These are phyloP conservation scores for Halictus rubicundus DNA, from an alignment of 1,140 invertebrate genomes.

Conservation along the genomic window DNA sequence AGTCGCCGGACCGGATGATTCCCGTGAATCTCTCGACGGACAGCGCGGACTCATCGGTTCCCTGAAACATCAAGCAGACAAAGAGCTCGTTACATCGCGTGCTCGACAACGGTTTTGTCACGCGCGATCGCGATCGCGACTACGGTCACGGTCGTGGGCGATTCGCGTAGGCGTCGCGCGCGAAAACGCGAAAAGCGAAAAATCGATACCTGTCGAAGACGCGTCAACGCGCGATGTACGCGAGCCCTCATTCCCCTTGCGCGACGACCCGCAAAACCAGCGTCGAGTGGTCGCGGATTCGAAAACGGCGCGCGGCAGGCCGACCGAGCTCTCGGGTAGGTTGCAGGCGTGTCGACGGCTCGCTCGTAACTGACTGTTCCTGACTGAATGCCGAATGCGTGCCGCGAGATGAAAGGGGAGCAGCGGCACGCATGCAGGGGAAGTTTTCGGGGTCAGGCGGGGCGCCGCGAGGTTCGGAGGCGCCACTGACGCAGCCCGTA, in stretches of 20 bases:
- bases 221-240: conserved; percentile 23
- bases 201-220: conserved; percentile 54
- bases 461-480: conserved; percentile 54
- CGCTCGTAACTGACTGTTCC: conserved; percentile 78
- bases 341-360: conserved; percentile 75
- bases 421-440: conserved; percentile 78
- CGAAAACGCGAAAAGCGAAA: conserved; percentile 20
- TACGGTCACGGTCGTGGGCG: conserved; percentile 1
- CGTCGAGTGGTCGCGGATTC: background rate
- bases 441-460: conserved; percentile 71
- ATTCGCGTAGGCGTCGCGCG: conserved; percentile 5
- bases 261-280: too few relatives aligned
- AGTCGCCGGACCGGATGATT: conserved; percentile 82
- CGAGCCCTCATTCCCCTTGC: too few relatives aligned
- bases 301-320: background rate
- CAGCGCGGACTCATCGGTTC: conserved; percentile 88
- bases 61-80: conserved; percentile 81
- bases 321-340: conserved; percentile 3
- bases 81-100: background rate
- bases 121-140: background rate
- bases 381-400: conserved; percentile 79
- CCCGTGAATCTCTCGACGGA: conserved; percentile 88
- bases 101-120: background rate
- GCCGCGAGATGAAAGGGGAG: conserved; percentile 76
- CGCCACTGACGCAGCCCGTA: conserved; percentile 48